Evolutionary conservation across 1,140 invertebrate species (phyloP), one percentile per base, ranked within the genome.

Genomic region (Bombus picipes): DNA sequence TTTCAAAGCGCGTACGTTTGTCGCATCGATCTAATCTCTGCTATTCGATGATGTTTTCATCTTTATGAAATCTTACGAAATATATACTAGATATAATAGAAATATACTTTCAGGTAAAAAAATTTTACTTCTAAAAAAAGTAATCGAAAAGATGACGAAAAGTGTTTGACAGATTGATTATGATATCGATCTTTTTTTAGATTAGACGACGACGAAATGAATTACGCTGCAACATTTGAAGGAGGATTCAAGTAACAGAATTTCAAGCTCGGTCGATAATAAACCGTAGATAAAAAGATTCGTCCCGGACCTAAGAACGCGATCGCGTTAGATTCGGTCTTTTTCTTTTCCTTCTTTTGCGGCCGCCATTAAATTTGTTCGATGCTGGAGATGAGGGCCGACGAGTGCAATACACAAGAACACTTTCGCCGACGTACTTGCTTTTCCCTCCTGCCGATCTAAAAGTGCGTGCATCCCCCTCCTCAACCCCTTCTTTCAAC

Each of bases 361-460:
- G 65, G 53, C 57, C 65, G 73, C 83, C 88, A 87, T 93, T 92
- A 92, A 93, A 93, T 92, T 89, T 79, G 81, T 89, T 89, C 89
- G 89, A 90, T 88, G 90, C 84, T 83, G 87, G 86, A 88, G 81
- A 87, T 81, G 84, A 91, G 91, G 88, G 86, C 84, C 89, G 87
- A 76, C 57, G 84, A 86, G 81, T 88, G 88, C 77, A 77, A 81
- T 90, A 92, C 89, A 92, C 86, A 89, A 93, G 90, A 94, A 94
- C 92, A 94, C 94, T 94, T 94, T 94, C 94, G 94, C 94, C 92
- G 87, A 92, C 88, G 87, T 92, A 83, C 83, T 91, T 88, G 90
- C 91, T 93, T 93, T 93, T 93, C 89, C 90, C 91, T 91, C 83
- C 88, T 85, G 62, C 80, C 86, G 81, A 92, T 90, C 89, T 90